Percentiles rank a stretch among this genome's conserved stretches.
Conservation (phyloP, 2,113 vertebrate genomes). For the Meriones unguiculatus region DNA sequence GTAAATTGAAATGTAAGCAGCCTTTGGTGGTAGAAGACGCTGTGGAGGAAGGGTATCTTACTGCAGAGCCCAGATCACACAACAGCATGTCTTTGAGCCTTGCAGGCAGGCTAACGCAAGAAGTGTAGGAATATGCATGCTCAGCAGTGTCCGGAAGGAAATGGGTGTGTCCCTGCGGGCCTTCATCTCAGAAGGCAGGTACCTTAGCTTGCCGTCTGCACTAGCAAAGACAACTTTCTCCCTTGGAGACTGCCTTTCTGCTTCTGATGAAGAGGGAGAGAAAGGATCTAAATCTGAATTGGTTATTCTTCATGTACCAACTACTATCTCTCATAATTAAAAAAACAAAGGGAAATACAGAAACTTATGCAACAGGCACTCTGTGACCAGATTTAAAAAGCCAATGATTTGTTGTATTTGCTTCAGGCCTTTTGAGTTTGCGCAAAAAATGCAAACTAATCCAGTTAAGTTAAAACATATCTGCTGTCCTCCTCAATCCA, state of each 20-base stretch:
- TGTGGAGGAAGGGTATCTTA: not conserved
- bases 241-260: not conserved
- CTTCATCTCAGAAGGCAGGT: not conserved
- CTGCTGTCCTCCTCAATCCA: not conserved
- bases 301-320: not conserved
- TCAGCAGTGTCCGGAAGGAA: not conserved
- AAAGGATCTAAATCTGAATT: not conserved
- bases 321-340: not conserved
- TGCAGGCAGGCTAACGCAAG: fast-evolving
- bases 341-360: not conserved
- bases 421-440: not conserved
- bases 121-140: fast-evolving
- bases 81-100: not conserved
- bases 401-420: not conserved
- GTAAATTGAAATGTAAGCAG: constrained; percentile 39
- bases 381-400: not conserved
- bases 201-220: fast-evolving
- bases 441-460: not conserved
- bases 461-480: not conserved
- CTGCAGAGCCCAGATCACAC: not conserved
- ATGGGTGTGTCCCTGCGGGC: not conserved
- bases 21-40: not conserved
- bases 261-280: not conserved
- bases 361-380: not conserved
- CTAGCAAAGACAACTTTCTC: not conserved